Evolutionary conservation across 37 sponge, comb jelly and placozoan species (phyloP).

Genomic region (Eunapius fragilis): DNA sequence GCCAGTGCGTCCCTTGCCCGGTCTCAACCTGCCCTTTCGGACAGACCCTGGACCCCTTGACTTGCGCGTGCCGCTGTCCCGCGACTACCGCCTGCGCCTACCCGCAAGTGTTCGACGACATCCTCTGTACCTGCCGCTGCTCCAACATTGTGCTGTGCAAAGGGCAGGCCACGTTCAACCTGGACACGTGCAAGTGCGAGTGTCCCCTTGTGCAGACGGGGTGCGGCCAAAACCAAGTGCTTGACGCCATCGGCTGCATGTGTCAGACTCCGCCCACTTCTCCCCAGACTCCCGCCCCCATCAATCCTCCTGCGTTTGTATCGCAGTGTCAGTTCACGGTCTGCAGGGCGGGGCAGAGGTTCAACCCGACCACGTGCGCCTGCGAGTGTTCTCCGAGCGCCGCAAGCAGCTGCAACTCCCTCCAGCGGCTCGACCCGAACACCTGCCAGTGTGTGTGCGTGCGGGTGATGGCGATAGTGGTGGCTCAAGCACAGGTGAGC

Average conservation of each 20-base stretch:
- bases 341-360: background rate
- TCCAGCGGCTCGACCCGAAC: constrained; percentile 3
- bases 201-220: too few relatives aligned
- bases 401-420: background rate
- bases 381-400: constrained; percentile 43
- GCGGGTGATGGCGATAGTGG: background rate
- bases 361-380: constrained; percentile 32
- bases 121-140: constrained; percentile 36
- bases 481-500: background rate
- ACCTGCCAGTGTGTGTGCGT: background rate
- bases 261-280: too few relatives aligned
- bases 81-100: constrained; percentile 1
- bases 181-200: background rate
- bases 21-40: background rate
- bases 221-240: too few relatives aligned
- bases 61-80: constrained; percentile 57
- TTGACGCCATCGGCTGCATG: too few relatives aligned
- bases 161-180: background rate
- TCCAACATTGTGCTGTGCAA: background rate
- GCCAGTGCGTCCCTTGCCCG: constrained; percentile 27
- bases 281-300: too few relatives aligned
- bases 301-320: too few relatives aligned
- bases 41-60: constrained; percentile 5
- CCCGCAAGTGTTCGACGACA: constrained; percentile 18
- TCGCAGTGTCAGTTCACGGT: too few relatives aligned